Base-by-base conservation (phyloP, 2,888 invertebrate genomes). In the Calliscelio sp. region DNA sequence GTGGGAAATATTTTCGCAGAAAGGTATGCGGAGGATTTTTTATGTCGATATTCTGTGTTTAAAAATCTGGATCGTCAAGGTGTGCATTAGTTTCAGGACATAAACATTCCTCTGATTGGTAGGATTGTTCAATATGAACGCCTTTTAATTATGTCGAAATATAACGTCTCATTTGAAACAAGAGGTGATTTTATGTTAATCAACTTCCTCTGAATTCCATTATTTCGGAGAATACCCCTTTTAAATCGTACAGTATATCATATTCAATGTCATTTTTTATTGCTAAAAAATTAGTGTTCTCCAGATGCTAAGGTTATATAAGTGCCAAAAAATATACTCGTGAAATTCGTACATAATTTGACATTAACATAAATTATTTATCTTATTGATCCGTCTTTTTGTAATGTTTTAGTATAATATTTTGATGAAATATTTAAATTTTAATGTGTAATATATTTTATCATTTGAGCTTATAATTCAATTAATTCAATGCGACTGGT, bases 141-240 rank as follows among this genome's bases (percentile, higher is more conserved):
- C 61, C 53, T 70, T 70, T 61, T 53, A 70, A 70, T 78, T 70
- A 78, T 32, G 68, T 53, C 16, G 46, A 78, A 78, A 70, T 78
- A 70, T 78, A 70, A 70, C 77, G 22, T 78, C 77, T 78, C 41
- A 78, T 78, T 78, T 61, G n/a, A 49, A 78, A 78, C 77, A 51
- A 78, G 68, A 61, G 16, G 28, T 38, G 18, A 61, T 61, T 61
- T 38, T 51, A 61, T 59, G 77, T 44, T 49, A 77, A 77, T 77
- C 5, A 6, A 16, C 16, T 77, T 77, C 77, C 38, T 14, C 32
- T 10, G 75, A 75, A 75, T 65, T 65, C 18, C 44, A 75, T 55
- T 65, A 44, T 75, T 65, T 46, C 65, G 35, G 24, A 57, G 75
- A 65, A 74, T 61, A 75, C 53, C 55, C 35, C 51, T 46, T 68